phyloP scores from a whole-genome alignment of 2,113 vertebrate genomes.

The Anseranas semipalmata region DNA sequence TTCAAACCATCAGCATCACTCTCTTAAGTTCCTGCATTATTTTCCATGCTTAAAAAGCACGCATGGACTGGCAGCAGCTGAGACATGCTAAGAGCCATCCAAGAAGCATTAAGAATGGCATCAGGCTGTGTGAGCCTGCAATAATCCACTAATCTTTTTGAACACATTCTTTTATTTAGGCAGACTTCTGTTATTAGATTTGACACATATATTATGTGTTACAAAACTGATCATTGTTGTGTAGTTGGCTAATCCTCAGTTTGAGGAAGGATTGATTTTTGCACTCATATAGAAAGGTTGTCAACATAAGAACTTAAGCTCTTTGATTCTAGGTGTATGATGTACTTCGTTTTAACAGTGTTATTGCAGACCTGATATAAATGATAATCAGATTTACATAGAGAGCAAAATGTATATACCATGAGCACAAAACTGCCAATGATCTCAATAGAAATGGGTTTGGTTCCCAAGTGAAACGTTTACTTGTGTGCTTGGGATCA shows the following conservation, averaged over 20 bases:
- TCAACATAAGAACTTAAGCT: not conserved
- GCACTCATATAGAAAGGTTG: not conserved
- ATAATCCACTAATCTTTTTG: conserved; percentile 49
- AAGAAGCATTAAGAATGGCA: conserved; percentile 6
- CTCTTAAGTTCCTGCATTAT: conserved; percentile 1
- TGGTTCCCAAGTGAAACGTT: not conserved
- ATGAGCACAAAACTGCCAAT: not conserved
- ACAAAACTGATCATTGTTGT: not conserved
- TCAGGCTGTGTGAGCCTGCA: not conserved
- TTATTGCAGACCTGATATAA: not conserved
- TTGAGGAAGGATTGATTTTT: conserved; percentile 40
- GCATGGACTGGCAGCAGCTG: not conserved
- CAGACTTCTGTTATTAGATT: conserved; percentile 15
- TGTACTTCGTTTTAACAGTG: not conserved
- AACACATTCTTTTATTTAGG: conserved; percentile 26
- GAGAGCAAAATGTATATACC: not conserved
- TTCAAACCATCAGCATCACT: not conserved
- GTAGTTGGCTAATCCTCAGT: not conserved
- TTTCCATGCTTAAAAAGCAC: not conserved
- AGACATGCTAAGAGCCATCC: not conserved
- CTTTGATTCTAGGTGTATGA: not conserved
- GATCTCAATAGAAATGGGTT: not conserved
- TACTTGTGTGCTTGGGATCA: not conserved
- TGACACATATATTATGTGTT: not conserved
- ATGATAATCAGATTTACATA: not conserved